Conservation (phyloP, 2,888 invertebrate genomes). For the Auanema sp. region DNA sequence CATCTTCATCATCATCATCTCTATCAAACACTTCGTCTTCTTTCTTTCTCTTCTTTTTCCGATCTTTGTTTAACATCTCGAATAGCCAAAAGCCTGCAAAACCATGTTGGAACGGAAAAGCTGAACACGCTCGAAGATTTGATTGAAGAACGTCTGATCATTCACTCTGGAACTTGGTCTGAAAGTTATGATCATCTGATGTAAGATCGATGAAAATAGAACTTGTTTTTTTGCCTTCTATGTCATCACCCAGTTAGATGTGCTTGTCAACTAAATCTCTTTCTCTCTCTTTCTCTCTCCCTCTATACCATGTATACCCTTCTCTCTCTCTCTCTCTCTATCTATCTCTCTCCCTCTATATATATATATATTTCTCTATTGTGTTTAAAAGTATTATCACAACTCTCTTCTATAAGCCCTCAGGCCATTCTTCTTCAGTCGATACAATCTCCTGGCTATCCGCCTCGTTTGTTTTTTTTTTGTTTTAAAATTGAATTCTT, state of each 20-base stretch:
- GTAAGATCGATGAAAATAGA: no score
- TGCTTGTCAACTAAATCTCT: background rate
- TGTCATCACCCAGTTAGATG: no score
- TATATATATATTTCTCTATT: background rate
- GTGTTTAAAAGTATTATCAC: conserved; percentile 22
- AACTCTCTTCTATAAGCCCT: conserved; percentile 8
- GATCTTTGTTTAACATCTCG: conserved; percentile 2
- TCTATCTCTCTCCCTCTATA: no score
- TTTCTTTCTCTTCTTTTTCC: conserved; percentile 7
- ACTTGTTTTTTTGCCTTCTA: no score
- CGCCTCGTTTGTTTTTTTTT: background rate
- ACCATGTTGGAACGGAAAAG: no score
- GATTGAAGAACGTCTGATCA: no score
- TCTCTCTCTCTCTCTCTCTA: background rate
- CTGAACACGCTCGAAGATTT: no score
- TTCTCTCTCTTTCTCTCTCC: background rate
- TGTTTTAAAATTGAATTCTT: conserved; percentile 4
- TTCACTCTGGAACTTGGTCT: background rate
- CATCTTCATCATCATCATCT: background rate
- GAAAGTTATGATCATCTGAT: no score
- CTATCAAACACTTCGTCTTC: background rate
- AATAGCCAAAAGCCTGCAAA: no score
- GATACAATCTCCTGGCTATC: background rate
- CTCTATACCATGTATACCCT: background rate
- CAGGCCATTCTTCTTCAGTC: background rate